Percentiles rank a stretch among this genome's conserved stretches.
Evolutionary conservation across 1,140 invertebrate species (phyloP).

Genomic region (honey bee (Apis mellifera)): DNA sequence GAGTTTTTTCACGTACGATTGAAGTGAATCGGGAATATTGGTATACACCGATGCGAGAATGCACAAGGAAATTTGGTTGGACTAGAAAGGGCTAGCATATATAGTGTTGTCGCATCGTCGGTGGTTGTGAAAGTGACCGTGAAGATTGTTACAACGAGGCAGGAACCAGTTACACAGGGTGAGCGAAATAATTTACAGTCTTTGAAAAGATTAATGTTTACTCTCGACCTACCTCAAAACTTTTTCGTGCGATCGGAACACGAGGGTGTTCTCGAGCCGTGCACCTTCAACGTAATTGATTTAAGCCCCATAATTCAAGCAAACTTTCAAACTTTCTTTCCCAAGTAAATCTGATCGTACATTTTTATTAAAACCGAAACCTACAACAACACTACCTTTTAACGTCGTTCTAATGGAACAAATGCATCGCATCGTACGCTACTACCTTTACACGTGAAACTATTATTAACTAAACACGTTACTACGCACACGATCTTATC

Average conservation of each 20-base stretch:
- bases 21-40: not conserved
- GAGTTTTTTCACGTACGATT: not conserved
- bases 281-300: not conserved
- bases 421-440: not conserved
- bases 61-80: not conserved
- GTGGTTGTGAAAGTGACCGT: conserved; percentile 29
- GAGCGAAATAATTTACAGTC: conserved; percentile 27
- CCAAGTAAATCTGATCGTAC: not conserved
- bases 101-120: not conserved
- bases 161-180: conserved; percentile 27
- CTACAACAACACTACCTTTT: not conserved
- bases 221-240: not conserved
- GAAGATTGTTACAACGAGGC: conserved; percentile 25
- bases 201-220: conserved; percentile 6
- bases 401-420: not conserved
- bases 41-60: conserved; percentile 9
- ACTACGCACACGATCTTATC: not conserved
- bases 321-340: not conserved
- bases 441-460: not conserved
- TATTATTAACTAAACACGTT: no score
- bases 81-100: not conserved
- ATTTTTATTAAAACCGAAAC: not conserved
- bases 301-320: not conserved
- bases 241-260: not conserved
- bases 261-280: not conserved